Evolutionary conservation across 2,797 vertebrate species (phyloP), one percentile per base, ranked within the genome.

Genomic region (Heterohyrax brucei): DNA sequence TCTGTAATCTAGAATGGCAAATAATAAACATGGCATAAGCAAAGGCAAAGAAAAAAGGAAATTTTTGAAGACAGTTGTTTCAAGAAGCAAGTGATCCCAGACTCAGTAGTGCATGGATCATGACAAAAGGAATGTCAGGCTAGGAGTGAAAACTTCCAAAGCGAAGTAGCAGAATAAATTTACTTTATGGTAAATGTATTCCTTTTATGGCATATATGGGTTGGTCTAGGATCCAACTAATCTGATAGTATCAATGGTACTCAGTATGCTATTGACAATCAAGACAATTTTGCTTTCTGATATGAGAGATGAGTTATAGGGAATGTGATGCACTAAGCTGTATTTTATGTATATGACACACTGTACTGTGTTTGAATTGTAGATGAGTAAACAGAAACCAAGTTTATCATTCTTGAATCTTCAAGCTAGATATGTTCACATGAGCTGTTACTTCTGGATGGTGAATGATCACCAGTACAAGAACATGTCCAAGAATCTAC

Each of bases 281-380:
- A 75, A n/a, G n/a, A 79, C 19, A 86, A 56, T 83, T 96, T 82
- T 66, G 50, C 50, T 89, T 92, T 87, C 68, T 89, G 44, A 78
- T 62, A 72, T 66, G 79, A 96, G 77, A 70, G 53, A 33, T 14
- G 46, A 26, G 48, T 48, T 87, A 89, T 33, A 86, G 5, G 26
- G 6, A 4, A 64, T 83, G 7, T 72, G 7, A 24, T 62, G 62
- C 24, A 39, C 56, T 68, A 76, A 64, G 22, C 44, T n/a, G 10
- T 14, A 61, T 22, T 79, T 93, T 46, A 53, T 33, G 62, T 77
- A 28, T 46, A 75, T 59, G 16, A 62, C 14, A 72, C 44, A 9
- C 2, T 62, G 1, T 50, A 39, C 64, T 93, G 56, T 76, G 7
- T 82, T 66, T 93, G 28, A 16, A 66, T 61, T 95, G 30, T 13